These are phyloP conservation scores for Gobionotothen gibberifrons DNA, from an alignment of 2,797 vertebrate genomes.

Conservation along the genomic window DNA sequence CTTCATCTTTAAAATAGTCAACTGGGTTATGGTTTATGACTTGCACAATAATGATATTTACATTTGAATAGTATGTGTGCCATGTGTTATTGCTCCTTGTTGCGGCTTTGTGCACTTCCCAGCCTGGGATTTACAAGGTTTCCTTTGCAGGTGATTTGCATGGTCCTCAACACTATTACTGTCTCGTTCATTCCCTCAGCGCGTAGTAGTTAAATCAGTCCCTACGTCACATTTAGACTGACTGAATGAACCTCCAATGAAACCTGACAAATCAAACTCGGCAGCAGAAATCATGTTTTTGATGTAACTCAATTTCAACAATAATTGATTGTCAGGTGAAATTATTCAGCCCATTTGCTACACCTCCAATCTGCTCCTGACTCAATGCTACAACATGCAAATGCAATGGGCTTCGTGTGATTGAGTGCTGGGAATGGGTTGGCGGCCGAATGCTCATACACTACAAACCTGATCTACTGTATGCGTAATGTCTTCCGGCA, in stretches of 20 bases:
- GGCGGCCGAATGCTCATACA: constrained; percentile 13
- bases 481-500: constrained; percentile 4
- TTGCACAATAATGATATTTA: constrained; percentile 53
- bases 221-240: constrained; percentile 43
- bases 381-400: constrained; percentile 56
- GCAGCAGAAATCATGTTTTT: constrained; percentile 54
- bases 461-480: constrained; percentile 17
- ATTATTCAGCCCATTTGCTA: constrained; percentile 78
- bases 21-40: constrained; percentile 53
- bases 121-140: constrained; percentile 70
- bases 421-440: constrained; percentile 39
- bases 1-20: constrained; percentile 27
- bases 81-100: constrained; percentile 55
- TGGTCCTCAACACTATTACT: constrained; percentile 54
- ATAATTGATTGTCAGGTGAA: constrained; percentile 72
- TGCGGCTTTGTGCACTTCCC: constrained; percentile 45
- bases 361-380: constrained; percentile 37
- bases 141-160: constrained; percentile 73
- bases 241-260: constrained; percentile 31
- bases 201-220: constrained; percentile 60
- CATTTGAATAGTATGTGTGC: constrained; percentile 53
- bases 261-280: constrained; percentile 59
- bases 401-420: constrained; percentile 47
- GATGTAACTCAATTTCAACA: constrained; percentile 55
- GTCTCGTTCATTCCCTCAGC: constrained; percentile 50